Evolutionary conservation across 2,888 invertebrate genomes (phyloP).

Genomic region (Drosophila infuscata): DNA sequence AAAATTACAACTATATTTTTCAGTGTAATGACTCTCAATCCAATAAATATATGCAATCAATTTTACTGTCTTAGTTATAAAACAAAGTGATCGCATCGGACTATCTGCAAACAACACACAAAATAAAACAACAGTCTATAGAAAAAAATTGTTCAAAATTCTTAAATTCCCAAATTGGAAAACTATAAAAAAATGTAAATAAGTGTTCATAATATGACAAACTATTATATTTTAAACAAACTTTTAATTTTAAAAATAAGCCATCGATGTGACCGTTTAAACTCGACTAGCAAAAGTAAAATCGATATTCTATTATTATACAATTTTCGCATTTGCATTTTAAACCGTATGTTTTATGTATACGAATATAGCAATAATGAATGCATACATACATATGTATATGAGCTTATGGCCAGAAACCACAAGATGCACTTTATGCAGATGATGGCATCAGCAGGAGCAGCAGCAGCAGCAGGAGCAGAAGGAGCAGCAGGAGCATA

Average conservation of each 20-base stretch:
- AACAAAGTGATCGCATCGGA: background rate
- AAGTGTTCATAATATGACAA: background rate
- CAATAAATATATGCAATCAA: background rate
- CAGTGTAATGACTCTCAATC: background rate
- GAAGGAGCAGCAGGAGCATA: background rate
- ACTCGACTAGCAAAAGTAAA: background rate
- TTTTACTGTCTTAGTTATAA: background rate
- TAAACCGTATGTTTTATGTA: conserved; percentile 2
- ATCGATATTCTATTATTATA: conserved; percentile 4
- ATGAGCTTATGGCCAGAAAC: conserved; percentile 29
- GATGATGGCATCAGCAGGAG: conserved; percentile 20
- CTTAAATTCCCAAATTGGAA: background rate
- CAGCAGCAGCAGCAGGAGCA: too few species aligned
- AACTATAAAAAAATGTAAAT: background rate
- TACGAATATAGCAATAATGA: background rate
- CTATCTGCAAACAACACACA: background rate
- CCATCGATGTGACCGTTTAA: background rate
- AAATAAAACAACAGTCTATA: too few species aligned
- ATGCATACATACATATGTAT: background rate
- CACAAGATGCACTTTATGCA: conserved; percentile 84
- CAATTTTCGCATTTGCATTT: conserved; percentile 7
- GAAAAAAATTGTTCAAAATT: too few species aligned
- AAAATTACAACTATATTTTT: background rate
- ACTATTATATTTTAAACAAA: background rate
- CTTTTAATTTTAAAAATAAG: background rate